A percentile compares a stretch with the other conserved stretches of the same genome.
phyloP scores from a whole-genome alignment of 1,140 invertebrate genomes.

The Sycophaga agraensis region DNA sequence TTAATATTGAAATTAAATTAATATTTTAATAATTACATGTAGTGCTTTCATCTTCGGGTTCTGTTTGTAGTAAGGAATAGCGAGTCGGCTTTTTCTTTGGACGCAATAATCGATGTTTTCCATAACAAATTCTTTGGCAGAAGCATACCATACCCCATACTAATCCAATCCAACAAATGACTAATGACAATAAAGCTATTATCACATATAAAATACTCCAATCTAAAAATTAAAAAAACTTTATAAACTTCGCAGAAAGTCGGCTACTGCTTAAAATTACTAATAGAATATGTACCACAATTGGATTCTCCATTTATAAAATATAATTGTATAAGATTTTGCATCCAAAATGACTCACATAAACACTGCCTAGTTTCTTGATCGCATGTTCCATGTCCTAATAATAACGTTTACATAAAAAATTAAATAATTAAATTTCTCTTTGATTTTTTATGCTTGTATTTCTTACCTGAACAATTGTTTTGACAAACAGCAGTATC shows the following conservation, averaged over 20 bases:
- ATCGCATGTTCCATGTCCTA: slow-evolving; percentile 84
- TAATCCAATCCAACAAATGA: slow-evolving; percentile 65
- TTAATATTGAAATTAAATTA: neutral
- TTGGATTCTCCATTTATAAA: slow-evolving; percentile 70
- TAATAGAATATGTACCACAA: slow-evolving; percentile 66
- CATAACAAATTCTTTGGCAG: slow-evolving; percentile 62
- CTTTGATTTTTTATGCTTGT: neutral
- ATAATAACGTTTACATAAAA: slow-evolving; percentile 14
- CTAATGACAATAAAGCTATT: slow-evolving; percentile 68
- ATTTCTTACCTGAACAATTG: slow-evolving; percentile 74
- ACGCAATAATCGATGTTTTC: slow-evolving; percentile 47
- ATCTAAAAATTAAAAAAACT: slow-evolving; percentile 56
- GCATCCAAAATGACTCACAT: slow-evolving; percentile 97
- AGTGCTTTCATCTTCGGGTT: slow-evolving; percentile 50
- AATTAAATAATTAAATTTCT: too few relatives aligned
- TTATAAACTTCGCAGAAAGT: neutral
- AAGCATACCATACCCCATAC: slow-evolving; percentile 73
- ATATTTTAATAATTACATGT: slow-evolving; percentile 39
- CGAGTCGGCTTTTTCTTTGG: slow-evolving; percentile 52
- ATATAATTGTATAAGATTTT: slow-evolving; percentile 68
- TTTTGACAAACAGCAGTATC: slow-evolving; percentile 88
- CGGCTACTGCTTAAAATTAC: neutral
- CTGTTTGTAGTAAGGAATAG: slow-evolving; percentile 52
- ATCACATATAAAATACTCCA: slow-evolving; percentile 89
- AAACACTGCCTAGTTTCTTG: slow-evolving; percentile 79